Evolutionary conservation across 2,888 invertebrate genomes (phyloP), one percentile per base, ranked within the genome.

Genomic region (Diarsia dahlii): DNA sequence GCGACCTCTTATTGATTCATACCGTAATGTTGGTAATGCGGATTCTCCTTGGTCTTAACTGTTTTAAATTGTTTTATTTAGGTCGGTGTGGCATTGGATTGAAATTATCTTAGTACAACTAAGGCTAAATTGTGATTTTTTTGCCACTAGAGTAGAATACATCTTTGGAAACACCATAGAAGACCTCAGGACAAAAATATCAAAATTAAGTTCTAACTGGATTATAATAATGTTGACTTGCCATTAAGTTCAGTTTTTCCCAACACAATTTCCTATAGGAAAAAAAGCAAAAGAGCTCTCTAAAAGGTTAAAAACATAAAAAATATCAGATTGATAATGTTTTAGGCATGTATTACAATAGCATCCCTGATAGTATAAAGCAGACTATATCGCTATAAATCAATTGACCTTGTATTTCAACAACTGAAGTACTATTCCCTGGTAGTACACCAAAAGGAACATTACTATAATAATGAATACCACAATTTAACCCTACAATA

Each of bases 1-100:
- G 84, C 88, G 78, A 84, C 74, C 78, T 75, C 72, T 75, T 82
- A 83, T 88, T 88, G 86, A 87, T 83, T 78, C 82, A 80, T 85
- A 75, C 84, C 78, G 34, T 15, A 63, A 76, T 66, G 73, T 65
- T 58, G 54, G 69, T 56, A 66, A 75, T 78, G 74, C 75, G 84
- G 71, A 83, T 68, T 81, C 65, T 65, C 50, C 45, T 65, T 78
- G 65, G 50, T 23, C 48, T 72, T 65, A 72, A 23, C 50, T 58
- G 78, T 77, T 79, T 71, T 71, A 58, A 72, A 52, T 76, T 71
- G 15, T 71, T 18, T 58, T 58, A 64, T 78, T 58, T 65, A 71
- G 71, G 63, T 71, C 63, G 63, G 2, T 34, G 12, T 63, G 48
- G 9, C 76, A 67, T 67, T 76, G 58, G 13, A 23, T 66, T 45